Percentiles rank a stretch among this genome's conserved stretches.
phyloP scores from a whole-genome alignment of 92 coral and sea anemone species.

The Hydrozoanthus gracilis region DNA sequence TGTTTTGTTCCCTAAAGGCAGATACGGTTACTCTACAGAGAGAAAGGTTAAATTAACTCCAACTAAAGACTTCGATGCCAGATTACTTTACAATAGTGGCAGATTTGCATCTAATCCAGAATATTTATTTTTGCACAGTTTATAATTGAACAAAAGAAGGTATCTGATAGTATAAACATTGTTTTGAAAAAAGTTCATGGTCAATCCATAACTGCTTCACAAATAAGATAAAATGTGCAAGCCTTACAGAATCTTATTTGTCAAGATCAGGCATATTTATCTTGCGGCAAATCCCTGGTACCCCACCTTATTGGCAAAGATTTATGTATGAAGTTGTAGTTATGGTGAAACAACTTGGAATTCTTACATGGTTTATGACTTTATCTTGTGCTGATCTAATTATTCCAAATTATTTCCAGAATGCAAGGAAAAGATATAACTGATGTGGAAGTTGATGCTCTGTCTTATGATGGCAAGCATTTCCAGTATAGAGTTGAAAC shows the following conservation, averaged over 20 bases:
- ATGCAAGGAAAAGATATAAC: slow-evolving; percentile 46
- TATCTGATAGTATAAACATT: slow-evolving; percentile 48
- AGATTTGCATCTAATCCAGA: not conserved
- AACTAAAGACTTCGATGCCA: not conserved
- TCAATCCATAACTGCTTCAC: too few species aligned
- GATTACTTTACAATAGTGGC: slow-evolving; percentile 48
- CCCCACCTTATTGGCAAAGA: slow-evolving; percentile 18
- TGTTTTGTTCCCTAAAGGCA: slow-evolving; percentile 6
- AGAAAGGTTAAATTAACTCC: slow-evolving; percentile 44
- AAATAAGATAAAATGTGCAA: slow-evolving; percentile 54
- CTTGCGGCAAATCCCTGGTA: slow-evolving; percentile 44
- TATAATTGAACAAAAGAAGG: slow-evolving; percentile 68
- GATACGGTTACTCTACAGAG: slow-evolving; percentile 35
- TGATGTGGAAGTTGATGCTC: slow-evolving; percentile 53
- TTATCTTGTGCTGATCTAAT: slow-evolving; percentile 61
- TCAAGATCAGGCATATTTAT: slow-evolving; percentile 58
- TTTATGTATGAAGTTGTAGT: slow-evolving; percentile 54
- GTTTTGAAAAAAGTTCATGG: slow-evolving; percentile 34
- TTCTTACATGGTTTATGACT: not conserved
- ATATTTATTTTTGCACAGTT: slow-evolving; percentile 73
- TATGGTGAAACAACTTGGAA: not conserved
- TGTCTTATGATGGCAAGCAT: slow-evolving; percentile 69
- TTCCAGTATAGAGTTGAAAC: slow-evolving; percentile 55
- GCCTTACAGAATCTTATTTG: slow-evolving; percentile 39
- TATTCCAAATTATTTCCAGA: slow-evolving; percentile 54